phyloP scores from a whole-genome alignment of 2,888 invertebrate species.

The Ypsolopha sequella region DNA sequence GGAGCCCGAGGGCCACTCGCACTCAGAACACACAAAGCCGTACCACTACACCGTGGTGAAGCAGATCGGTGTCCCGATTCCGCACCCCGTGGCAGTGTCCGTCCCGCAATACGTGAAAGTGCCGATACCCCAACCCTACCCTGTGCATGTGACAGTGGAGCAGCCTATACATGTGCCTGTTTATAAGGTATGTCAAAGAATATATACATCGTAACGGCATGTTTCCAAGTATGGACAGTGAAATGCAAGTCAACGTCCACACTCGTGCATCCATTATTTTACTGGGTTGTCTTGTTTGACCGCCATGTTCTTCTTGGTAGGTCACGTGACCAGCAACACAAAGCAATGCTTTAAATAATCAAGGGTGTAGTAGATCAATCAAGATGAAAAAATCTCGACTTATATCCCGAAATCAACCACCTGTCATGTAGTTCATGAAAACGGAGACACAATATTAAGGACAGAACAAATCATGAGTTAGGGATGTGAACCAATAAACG shows the following conservation, averaged over 20 bases:
- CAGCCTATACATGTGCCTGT: constrained; percentile 81
- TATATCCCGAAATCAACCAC: too few relatives aligned
- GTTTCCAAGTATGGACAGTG: too few relatives aligned
- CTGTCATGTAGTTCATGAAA: too few relatives aligned
- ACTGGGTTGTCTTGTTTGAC: not conserved
- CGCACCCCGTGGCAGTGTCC: constrained; percentile 78
- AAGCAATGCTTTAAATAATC: too few relatives aligned
- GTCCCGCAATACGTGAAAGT: constrained; percentile 78
- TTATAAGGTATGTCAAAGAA: constrained; percentile 64
- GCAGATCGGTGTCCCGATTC: constrained; percentile 80
- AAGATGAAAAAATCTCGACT: too few relatives aligned
- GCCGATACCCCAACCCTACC: constrained; percentile 81
- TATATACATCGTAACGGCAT: too few relatives aligned
- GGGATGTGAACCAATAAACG: too few relatives aligned
- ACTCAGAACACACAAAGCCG: constrained; percentile 77
- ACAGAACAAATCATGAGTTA: too few relatives aligned
- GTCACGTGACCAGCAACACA: too few relatives aligned
- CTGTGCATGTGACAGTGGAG: constrained; percentile 78
- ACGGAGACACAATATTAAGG: too few relatives aligned
- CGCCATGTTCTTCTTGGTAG: too few relatives aligned
- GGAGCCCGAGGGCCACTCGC: constrained; percentile 71
- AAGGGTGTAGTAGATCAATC: too few relatives aligned
- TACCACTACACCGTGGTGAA: constrained; percentile 79
- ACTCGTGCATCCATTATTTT: not conserved
- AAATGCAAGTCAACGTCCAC: not conserved